Conservation (phyloP, 2,797 vertebrate genomes). For the Zenarchopterus dispar region DNA sequence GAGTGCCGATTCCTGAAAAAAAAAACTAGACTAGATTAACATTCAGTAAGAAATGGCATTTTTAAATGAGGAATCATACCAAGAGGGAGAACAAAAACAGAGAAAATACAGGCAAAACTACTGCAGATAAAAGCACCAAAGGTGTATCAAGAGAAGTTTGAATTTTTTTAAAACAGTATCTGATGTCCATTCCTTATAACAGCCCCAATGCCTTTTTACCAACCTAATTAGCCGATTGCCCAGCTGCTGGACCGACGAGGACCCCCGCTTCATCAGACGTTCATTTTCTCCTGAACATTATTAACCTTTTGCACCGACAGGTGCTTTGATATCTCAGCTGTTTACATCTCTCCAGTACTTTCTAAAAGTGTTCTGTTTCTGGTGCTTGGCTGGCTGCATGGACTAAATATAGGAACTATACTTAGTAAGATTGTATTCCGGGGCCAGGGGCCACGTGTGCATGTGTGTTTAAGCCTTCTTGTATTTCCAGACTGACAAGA, state of each 20-base stretch:
- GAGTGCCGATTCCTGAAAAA: too few species aligned
- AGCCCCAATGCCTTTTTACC: conserved; percentile 11
- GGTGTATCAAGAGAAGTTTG: not conserved
- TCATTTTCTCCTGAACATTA: conserved; percentile 62
- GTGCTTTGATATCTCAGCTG: conserved; percentile 71
- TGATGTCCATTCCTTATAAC: conserved; percentile 10
- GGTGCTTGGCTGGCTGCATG: conserved; percentile 55
- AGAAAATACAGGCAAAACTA: not conserved
- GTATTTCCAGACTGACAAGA: conserved; percentile 22
- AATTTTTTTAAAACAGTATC: conserved; percentile 17
- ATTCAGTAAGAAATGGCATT: too few species aligned
- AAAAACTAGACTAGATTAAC: too few species aligned
- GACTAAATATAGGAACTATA: conserved; percentile 74
- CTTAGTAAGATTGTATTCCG: conserved; percentile 60
- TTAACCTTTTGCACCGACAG: conserved; percentile 70
- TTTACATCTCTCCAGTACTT: conserved; percentile 59
- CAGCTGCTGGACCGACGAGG: conserved; percentile 26
- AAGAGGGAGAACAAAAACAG: not conserved
- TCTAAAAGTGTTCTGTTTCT: conserved; percentile 70
- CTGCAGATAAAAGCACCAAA: not conserved
- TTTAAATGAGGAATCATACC: not conserved
- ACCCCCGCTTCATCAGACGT: conserved; percentile 58
- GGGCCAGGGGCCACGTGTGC: conserved; percentile 23
- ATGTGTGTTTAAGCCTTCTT: conserved; percentile 21
- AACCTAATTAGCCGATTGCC: conserved; percentile 48